Conservation (phyloP, 2,113 vertebrate species). For the Vanacampus margaritifer region DNA sequence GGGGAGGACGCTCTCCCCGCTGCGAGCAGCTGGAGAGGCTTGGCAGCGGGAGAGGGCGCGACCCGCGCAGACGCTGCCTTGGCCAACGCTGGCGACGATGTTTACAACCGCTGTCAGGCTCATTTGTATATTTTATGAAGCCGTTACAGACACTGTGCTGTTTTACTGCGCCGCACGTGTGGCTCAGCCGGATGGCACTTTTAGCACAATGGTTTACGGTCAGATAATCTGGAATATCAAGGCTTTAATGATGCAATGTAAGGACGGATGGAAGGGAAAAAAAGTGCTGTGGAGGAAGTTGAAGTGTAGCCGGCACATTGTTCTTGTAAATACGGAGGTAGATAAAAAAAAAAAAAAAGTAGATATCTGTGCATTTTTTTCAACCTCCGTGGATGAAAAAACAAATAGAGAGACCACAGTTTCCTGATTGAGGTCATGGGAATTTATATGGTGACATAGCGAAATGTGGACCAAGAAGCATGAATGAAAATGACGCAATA, state of each 20-base stretch:
- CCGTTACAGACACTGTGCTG: conserved; percentile 52
- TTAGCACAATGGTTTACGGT: conserved; percentile 58
- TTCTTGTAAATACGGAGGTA: background rate
- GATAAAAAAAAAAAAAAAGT: background rate
- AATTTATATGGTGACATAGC: too few relatives aligned
- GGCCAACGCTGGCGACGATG: conserved; percentile 34
- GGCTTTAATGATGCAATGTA: conserved; percentile 45
- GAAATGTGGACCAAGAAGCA: too few relatives aligned
- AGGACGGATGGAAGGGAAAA: too few relatives aligned
- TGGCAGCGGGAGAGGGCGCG: conserved; percentile 46
- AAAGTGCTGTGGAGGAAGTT: background rate
- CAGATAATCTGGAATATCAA: conserved; percentile 60
- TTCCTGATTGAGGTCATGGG: too few relatives aligned
- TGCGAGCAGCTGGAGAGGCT: conserved; percentile 58
- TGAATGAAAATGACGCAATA: too few relatives aligned
- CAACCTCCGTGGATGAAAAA: too few relatives aligned
- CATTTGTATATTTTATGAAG: conserved; percentile 68
- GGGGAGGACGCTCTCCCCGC: conserved; percentile 35
- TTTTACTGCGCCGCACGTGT: conserved; percentile 38
- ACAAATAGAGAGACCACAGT: too few relatives aligned
- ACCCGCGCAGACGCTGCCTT: conserved; percentile 41
- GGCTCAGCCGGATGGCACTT: conserved; percentile 46
- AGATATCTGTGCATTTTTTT: too few relatives aligned
- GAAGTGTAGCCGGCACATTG: background rate
- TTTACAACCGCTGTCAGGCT: conserved; percentile 50